Conservation (phyloP, 1,140 invertebrate genomes). For the Archivesica marissinica region DNA sequence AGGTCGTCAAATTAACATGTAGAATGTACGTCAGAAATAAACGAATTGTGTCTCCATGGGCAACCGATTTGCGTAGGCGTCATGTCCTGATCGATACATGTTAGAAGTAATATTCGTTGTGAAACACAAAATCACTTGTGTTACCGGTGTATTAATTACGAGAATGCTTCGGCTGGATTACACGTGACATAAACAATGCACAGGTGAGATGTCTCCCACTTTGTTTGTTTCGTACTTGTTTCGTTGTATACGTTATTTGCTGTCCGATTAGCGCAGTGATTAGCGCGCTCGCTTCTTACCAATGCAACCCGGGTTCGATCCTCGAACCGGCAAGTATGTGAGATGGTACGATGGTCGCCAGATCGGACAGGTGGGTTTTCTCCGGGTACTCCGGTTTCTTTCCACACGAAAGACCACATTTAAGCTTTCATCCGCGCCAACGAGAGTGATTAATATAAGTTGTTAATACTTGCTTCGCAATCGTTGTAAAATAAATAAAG, state of each 20-base stretch:
- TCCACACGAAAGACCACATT: too few relatives aligned
- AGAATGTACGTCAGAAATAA: conserved; percentile 45
- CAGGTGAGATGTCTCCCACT: background rate
- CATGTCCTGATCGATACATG: conserved; percentile 20
- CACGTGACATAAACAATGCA: conserved; percentile 9
- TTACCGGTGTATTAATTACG: conserved; percentile 4
- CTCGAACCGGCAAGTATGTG: too few relatives aligned
- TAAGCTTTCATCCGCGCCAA: too few relatives aligned
- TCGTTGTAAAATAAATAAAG: too few relatives aligned
- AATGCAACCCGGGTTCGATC: too few relatives aligned
- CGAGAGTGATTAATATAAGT: too few relatives aligned
- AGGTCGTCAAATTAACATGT: conserved; percentile 25
- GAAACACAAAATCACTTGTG: conserved; percentile 4
- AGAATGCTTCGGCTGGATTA: conserved; percentile 4
- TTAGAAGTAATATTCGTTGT: conserved; percentile 21
- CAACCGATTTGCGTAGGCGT: conserved; percentile 52
- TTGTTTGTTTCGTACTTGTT: background rate
- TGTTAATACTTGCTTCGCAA: too few relatives aligned
- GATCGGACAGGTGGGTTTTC: too few relatives aligned
- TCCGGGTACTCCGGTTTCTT: too few relatives aligned
- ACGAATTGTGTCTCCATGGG: conserved; percentile 37
- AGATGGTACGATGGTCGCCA: too few relatives aligned
- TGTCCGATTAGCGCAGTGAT: too few relatives aligned
- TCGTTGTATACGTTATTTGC: background rate
- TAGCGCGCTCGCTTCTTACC: too few relatives aligned